A percentile compares a stretch with the other conserved stretches of the same genome.
Conservation (phyloP, 1,140 invertebrate genomes). For the Olivierus martensii region DNA sequence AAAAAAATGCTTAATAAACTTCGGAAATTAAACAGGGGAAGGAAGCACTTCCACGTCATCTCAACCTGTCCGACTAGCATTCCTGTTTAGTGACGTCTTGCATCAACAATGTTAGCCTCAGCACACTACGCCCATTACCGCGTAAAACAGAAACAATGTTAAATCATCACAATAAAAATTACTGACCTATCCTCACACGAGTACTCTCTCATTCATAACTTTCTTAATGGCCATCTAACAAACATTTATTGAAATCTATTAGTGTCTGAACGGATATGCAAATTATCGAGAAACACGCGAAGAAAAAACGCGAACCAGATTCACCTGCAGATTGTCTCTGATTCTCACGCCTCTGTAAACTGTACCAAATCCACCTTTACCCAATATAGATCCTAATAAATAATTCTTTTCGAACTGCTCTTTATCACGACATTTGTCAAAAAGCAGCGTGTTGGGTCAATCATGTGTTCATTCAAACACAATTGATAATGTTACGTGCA, state of each 20-base stretch:
- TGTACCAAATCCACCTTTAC: conserved; percentile 47
- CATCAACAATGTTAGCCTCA: not conserved
- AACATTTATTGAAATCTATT: conserved; percentile 15
- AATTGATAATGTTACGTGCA: not conserved
- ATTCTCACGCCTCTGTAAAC: conserved; percentile 42
- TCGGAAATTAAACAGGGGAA: not conserved
- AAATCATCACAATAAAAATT: not conserved
- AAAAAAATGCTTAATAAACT: conserved; percentile 1
- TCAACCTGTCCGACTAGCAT: not conserved
- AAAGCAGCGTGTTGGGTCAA: no score
- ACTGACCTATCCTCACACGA: conserved; percentile 41
- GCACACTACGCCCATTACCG: not conserved
- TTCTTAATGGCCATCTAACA: conserved; percentile 45
- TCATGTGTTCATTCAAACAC: not conserved
- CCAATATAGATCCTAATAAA: conserved; percentile 38
- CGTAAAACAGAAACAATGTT: not conserved
- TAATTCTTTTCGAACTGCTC: conserved; percentile 32
- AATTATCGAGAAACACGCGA: not conserved
- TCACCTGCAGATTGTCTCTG: conserved; percentile 38
- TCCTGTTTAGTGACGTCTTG: not conserved
- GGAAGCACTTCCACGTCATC: not conserved
- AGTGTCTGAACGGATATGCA: not conserved
- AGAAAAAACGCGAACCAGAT: conserved; percentile 17
- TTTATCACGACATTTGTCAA: conserved; percentile 35
- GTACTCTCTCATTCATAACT: conserved; percentile 42